Percentiles rank a stretch among this genome's conserved stretches.
These are phyloP conservation scores for Mico argentatus DNA, from an alignment of 2,797 vertebrate species.

Conservation along the genomic window DNA sequence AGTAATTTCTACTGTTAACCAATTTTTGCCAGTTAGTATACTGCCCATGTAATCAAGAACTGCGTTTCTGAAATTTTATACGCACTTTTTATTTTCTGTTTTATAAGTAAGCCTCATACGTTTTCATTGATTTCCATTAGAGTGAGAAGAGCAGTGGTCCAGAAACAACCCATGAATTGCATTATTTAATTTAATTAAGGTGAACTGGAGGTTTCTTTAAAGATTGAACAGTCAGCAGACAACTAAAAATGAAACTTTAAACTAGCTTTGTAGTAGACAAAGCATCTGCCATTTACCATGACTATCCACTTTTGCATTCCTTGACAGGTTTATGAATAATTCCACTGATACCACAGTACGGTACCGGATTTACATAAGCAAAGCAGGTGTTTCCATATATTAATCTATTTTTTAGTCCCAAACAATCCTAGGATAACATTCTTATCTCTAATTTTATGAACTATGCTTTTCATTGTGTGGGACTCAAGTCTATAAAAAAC, in stretches of 20 bases:
- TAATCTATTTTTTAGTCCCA: neutral
- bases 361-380: neutral
- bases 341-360: neutral
- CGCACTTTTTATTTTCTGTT: constrained; percentile 76
- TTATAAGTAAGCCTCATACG: constrained; percentile 76
- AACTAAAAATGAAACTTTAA: constrained; percentile 71
- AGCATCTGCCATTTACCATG: constrained; percentile 59
- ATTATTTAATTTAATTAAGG: constrained; percentile 86
- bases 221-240: constrained; percentile 75
- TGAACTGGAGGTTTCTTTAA: constrained; percentile 77
- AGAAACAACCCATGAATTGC: constrained; percentile 82
- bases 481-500: neutral
- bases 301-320: neutral
- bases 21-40: constrained; percentile 32
- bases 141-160: constrained; percentile 80
- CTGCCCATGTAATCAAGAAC: constrained; percentile 64
- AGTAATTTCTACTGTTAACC: neutral
- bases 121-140: constrained; percentile 84
- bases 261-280: constrained; percentile 43
- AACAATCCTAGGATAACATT: constrained; percentile 9
- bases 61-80: constrained; percentile 79
- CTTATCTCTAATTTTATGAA: constrained; percentile 1
- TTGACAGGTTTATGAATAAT: constrained; percentile 65
- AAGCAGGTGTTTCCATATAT: neutral
- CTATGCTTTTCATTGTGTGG: neutral